Base-by-base conservation (phyloP, 2,113 vertebrate genomes). In the Otocyon megalotis region DNA sequence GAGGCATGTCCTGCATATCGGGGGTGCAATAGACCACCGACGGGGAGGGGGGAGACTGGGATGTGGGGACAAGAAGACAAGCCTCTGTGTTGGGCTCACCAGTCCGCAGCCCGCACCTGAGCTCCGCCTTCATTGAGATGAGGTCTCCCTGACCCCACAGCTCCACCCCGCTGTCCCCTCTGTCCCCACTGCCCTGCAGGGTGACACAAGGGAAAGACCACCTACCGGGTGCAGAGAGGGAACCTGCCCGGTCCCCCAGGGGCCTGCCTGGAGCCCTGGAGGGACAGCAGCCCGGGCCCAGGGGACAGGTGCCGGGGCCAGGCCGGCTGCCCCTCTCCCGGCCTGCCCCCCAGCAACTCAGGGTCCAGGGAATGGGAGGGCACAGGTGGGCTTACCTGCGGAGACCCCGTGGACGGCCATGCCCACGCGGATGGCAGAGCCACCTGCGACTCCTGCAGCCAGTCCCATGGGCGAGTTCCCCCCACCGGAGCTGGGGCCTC, bases 361-460 rank as follows among this genome's bases (percentile, higher is more conserved):
- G 8, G 62, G 20, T 4, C 35, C 1, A 1, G n/a, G 3, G 5
- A 37, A 5, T 3, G 14, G 8, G 16, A 2, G 28, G 5, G 13
- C 28, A 35, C 14, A n/a, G 14, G 5, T 0, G n/a, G 3, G 48
- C 48, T 48, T 65, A 14, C 11, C 72, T 28, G 67, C 7, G 0
- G 58, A 60, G 60, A 62, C 60, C 22, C 22, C 24, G 53, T 67
- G 11, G 1, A 69, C 0, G 0, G 12, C 9, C 65, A 82, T 43
- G 3, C 30, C 56, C 56, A 3, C 56, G 3, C 24, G 9, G 30
- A 67, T 14, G 14, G 3, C 0, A 0, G 37, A 0, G 6, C 80
- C 8, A 1, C 32, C 30, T 10, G 54, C 0, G 43, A 13, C 48
- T 35, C 26, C 4, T 7, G 32, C 15, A 10, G 7, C 30, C 50